These are phyloP conservation scores for Trinorchestia longiramus DNA, from an alignment of 1,140 invertebrate genomes.

Conservation along the genomic window DNA sequence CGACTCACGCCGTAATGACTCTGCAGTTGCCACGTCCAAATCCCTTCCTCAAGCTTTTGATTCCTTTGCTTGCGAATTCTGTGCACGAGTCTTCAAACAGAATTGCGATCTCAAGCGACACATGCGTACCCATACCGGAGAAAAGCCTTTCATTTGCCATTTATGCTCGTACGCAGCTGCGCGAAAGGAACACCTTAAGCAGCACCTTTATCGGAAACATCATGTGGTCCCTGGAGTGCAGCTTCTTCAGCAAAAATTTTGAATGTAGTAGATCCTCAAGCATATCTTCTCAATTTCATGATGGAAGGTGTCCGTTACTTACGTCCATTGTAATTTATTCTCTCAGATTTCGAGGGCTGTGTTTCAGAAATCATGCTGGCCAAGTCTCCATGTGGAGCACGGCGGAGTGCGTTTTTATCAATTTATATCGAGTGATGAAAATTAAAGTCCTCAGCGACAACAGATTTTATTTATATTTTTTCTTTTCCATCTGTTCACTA, in stretches of 20 bases:
- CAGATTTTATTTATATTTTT: conserved; percentile 20
- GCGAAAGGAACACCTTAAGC: conserved; percentile 52
- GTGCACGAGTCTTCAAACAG: conserved; percentile 38
- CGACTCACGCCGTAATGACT: background rate
- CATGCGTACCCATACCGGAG: conserved; percentile 56
- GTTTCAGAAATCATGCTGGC: background rate
- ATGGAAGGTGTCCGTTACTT: background rate
- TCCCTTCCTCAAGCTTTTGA: background rate
- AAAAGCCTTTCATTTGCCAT: conserved; percentile 52
- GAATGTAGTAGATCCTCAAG: background rate
- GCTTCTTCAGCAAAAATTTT: background rate
- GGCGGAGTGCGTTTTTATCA: background rate
- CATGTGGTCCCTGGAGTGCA: background rate
- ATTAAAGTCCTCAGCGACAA: background rate
- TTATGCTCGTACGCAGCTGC: conserved; percentile 51
- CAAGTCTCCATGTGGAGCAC: background rate
- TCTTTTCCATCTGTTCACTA: conserved; percentile 42
- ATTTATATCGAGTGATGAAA: background rate
- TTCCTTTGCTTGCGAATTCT: conserved; percentile 4
- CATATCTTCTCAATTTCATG: background rate
- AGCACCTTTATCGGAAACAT: conserved; percentile 49
- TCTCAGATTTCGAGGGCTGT: background rate
- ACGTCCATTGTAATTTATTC: background rate
- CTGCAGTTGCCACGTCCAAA: background rate
- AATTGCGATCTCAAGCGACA: conserved; percentile 53